A percentile compares a stretch with the other conserved stretches of the same genome.
Conservation (phyloP, 1,140 invertebrate species). For the Drosophila micromelanica region DNA sequence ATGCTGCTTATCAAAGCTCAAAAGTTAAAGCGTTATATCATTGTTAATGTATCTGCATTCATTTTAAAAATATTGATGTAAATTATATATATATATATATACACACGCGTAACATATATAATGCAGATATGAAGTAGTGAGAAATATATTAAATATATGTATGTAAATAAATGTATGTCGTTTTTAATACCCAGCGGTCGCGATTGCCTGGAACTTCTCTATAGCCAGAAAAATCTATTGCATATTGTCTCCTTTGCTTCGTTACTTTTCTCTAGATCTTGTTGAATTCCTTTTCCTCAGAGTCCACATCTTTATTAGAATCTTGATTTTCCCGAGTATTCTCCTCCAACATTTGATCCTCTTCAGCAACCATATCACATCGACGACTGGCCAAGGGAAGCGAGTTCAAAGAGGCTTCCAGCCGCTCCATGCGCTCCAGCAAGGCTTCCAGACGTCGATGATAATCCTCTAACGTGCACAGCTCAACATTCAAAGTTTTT, state of each 20-base stretch:
- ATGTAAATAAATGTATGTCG: conserved; percentile 50
- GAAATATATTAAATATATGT: conserved; percentile 53
- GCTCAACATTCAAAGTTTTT: background rate
- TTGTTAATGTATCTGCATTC: conserved; percentile 57
- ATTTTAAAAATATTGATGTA: conserved; percentile 41
- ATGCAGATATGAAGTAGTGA: conserved; percentile 31
- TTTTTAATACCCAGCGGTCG: conserved; percentile 23
- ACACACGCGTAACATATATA: conserved; percentile 12
- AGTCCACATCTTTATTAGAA: background rate
- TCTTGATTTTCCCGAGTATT: background rate
- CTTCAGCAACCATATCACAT: too few relatives aligned
- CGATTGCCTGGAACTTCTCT: background rate
- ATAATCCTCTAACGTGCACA: conserved; percentile 23
- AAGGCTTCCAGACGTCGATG: conserved; percentile 4
- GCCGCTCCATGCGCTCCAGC: conserved; percentile 23
- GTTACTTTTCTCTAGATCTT: background rate
- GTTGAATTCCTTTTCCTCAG: background rate
- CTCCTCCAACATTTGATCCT: background rate
- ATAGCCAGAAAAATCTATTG: background rate
- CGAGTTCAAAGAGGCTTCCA: conserved; percentile 12
- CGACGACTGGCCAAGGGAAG: background rate
- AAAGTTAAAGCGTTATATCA: conserved; percentile 55
- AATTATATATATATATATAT: conserved; percentile 31
- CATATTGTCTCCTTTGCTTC: background rate
- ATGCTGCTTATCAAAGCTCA: conserved; percentile 53